phyloP scores from a whole-genome alignment of 2,797 vertebrate species.

The Carcharodon carcharias region DNA sequence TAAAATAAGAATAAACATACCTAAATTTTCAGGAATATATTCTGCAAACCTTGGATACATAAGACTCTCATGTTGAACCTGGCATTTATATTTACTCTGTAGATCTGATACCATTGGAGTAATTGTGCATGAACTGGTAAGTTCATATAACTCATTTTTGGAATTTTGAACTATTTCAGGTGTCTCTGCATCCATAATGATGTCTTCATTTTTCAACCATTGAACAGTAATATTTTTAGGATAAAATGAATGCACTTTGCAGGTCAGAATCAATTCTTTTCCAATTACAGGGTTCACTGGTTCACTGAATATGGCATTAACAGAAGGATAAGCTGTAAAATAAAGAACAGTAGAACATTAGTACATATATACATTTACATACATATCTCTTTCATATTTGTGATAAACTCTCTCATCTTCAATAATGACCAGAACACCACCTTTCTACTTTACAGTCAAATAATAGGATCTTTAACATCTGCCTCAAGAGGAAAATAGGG shows the following conservation, averaged over 20 bases:
- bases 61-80: constrained; percentile 1
- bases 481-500: neutral
- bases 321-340: constrained; percentile 23
- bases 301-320: neutral
- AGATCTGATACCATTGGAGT: neutral
- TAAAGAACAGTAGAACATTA: neutral
- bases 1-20: constrained; percentile 3
- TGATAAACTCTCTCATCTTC: neutral
- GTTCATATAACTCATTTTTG: neutral
- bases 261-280: neutral
- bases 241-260: constrained; percentile 35
- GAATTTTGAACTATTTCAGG: neutral
- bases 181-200: neutral
- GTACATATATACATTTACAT: neutral
- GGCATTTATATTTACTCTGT: neutral
- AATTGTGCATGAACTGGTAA: neutral
- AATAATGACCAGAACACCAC: neutral
- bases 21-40: constrained; percentile 12
- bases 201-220: neutral
- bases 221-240: neutral
- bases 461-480: neutral
- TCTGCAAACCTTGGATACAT: neutral
- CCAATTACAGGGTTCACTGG: constrained; percentile 9
- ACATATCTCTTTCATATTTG: neutral
- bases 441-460: neutral